Evolutionary conservation across 2,113 vertebrate genomes (phyloP), one percentile per base, ranked within the genome.

Genomic region (Syrmaticus mikado): DNA sequence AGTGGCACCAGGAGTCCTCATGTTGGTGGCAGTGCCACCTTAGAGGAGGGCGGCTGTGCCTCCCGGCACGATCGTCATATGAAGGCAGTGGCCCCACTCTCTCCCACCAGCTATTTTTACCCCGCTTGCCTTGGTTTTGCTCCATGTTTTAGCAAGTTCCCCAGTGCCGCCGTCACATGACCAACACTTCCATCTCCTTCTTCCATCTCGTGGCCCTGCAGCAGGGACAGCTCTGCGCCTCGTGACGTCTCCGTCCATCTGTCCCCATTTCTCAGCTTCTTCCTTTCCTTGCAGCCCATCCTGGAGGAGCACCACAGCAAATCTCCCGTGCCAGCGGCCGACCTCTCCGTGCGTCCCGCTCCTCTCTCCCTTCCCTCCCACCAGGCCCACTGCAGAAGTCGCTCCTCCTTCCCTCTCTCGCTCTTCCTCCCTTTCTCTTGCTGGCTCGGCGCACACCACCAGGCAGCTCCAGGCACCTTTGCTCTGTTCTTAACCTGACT

Each of bases 21-120:
- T 17, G 52, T 16, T 16, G 57, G 61, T 40, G 61, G 15, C 36
- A 24, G 11, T 40, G 61, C 34, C 25, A 16, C 27, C 61, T 64
- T 2, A 12, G 61, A 40, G 79, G 53, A 30, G 52, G 27, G 52
- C 15, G 9, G 52, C 52, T 53, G 52, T 53, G 27, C 52, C 96
- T 97, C 95, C 58, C 79, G 87, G 43, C 80, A 60, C 95, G 93
- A 93, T 92, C 95, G 73, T 55, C 83, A 73, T 94, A 96, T 94
- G 95, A 85, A 95, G 95, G 85, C 96, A 84, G 90, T 64, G 91
- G 93, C 93, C 94, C 92, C 96, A 92, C 97, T 96, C 94, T 96
- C 96, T 68, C 97, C 93, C 91, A 13, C 93, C 4, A 53, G 89
- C 95, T 97, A 94, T 97, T 97, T 97, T 96, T 97, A 97, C 93